Conservation (phyloP, 2,797 vertebrate species). For the Sebastes wilsoni region DNA sequence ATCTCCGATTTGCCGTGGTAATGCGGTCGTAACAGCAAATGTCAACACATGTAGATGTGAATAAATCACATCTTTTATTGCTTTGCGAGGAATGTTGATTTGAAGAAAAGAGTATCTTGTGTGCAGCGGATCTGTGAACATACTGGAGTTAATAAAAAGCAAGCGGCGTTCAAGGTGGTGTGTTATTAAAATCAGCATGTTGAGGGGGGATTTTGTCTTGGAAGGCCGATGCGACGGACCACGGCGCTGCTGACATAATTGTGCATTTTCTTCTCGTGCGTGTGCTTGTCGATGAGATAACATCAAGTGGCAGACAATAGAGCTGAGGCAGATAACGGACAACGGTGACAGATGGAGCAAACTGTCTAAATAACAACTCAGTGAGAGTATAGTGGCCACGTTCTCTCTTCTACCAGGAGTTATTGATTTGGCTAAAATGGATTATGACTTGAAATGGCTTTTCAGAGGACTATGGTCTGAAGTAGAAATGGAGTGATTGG, state of each 20-base stretch:
- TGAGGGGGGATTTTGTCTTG: neutral
- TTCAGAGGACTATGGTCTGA: constrained; percentile 54
- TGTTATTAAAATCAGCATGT: constrained; percentile 37
- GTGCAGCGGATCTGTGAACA: constrained; percentile 15
- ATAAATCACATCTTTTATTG: constrained; percentile 19
- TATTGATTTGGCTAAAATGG: constrained; percentile 76
- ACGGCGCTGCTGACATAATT: neutral
- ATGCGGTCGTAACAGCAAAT: constrained; percentile 22
- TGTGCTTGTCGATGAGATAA: constrained; percentile 12
- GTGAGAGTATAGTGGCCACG: constrained; percentile 46
- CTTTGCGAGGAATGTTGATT: constrained; percentile 25
- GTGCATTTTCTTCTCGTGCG: neutral
- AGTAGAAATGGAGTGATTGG: constrained; percentile 59
- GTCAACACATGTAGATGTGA: constrained; percentile 25
- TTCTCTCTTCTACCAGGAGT: constrained; percentile 49
- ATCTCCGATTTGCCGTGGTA: constrained; percentile 19
- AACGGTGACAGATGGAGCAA: constrained; percentile 35
- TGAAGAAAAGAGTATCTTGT: constrained; percentile 1
- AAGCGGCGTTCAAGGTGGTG: constrained; percentile 15
- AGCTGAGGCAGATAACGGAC: constrained; percentile 27
- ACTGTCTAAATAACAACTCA: constrained; percentile 65
- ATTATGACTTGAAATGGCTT: constrained; percentile 76
- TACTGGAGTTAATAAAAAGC: constrained; percentile 21
- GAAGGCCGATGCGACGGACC: neutral
- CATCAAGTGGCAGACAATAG: constrained; percentile 31